Evolutionary conservation across 2,113 vertebrate genomes (phyloP).

Genomic region (Notechis scutatus): DNA sequence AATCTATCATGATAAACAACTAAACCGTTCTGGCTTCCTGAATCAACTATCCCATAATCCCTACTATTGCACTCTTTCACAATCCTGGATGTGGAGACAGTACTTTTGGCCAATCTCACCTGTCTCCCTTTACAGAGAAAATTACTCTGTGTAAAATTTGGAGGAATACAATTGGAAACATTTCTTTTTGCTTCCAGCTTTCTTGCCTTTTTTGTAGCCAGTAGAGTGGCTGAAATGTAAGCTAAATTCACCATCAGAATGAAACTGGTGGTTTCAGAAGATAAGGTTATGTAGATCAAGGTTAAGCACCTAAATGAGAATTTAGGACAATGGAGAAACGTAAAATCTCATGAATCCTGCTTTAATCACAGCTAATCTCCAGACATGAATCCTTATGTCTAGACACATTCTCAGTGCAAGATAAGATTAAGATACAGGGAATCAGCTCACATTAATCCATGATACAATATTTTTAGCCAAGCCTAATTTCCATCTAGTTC

Average conservation of each 20-base stretch:
- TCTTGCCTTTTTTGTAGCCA: background rate
- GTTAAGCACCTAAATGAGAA: background rate
- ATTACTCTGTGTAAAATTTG: background rate
- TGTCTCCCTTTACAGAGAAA: background rate
- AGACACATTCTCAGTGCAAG: background rate
- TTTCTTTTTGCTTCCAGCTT: background rate
- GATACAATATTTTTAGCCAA: background rate
- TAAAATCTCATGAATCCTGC: background rate
- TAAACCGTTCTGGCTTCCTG: background rate
- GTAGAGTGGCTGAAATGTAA: background rate
- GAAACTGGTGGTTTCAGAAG: background rate
- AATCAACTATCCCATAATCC: background rate
- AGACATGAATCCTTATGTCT: background rate
- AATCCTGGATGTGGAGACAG: background rate
- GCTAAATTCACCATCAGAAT: background rate
- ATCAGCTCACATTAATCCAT: background rate
- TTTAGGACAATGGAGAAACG: background rate
- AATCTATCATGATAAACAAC: background rate
- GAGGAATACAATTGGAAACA: background rate
- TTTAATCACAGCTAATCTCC: background rate
- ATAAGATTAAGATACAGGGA: background rate
- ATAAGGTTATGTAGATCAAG: background rate
- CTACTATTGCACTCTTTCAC: background rate
- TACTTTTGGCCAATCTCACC: background rate
- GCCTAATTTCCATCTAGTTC: background rate